phyloP scores from a whole-genome alignment of 2,113 vertebrate species.

The Physeter macrocephalus region DNA sequence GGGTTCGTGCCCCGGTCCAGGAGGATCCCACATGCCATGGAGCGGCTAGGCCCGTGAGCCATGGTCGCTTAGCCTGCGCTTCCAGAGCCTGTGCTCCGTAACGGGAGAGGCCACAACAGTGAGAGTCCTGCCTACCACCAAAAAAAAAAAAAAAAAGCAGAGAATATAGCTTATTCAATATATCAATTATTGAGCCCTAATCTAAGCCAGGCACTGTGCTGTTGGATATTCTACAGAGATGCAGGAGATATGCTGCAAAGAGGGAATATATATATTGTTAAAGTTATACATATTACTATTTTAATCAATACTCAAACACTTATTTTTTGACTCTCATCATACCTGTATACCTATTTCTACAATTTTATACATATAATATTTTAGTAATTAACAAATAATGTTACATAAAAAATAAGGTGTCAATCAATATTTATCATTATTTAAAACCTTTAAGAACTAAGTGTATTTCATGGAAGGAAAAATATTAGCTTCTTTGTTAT shows the following conservation, averaged over 20 bases:
- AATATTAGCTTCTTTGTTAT: background rate
- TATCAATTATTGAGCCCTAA: background rate
- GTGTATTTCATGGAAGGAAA: background rate
- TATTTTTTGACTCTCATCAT: background rate
- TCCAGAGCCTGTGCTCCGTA: too few relatives aligned
- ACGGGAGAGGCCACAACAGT: too few relatives aligned
- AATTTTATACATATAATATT: background rate
- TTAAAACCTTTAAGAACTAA: background rate
- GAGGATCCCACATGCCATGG: too few relatives aligned
- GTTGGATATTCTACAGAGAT: background rate
- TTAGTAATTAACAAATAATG: background rate
- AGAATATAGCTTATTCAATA: background rate
- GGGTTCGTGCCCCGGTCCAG: too few relatives aligned
- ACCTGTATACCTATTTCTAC: background rate
- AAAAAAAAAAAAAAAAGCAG: background rate
- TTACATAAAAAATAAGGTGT: background rate
- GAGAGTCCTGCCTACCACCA: too few relatives aligned
- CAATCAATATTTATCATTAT: background rate
- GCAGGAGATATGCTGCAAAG: too few relatives aligned
- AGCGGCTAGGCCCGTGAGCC: too few relatives aligned
- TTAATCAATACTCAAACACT: background rate
- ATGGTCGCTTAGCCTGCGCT: too few relatives aligned
- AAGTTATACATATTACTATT: background rate
- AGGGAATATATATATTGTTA: background rate
- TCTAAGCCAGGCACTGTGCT: background rate